Base-by-base conservation (phyloP, 2,797 vertebrate genomes). In the Enteromius radiatus region DNA sequence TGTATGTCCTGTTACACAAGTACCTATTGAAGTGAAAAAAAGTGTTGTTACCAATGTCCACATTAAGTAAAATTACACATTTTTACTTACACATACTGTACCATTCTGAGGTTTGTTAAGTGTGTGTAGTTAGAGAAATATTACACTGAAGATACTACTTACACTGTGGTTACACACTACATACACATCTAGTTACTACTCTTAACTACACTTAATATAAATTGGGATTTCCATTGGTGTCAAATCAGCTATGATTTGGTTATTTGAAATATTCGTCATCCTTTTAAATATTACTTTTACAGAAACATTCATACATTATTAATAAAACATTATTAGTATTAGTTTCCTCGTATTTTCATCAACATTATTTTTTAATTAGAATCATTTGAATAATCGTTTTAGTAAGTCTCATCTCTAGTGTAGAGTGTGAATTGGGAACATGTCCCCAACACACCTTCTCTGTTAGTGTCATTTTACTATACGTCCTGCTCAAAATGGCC, bases 391-490 rank as follows among this genome's bases (percentile, higher is more conserved):
- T 23, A 15, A 12, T 43, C 12, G 0, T 43, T 43, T n/a, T 68
- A 23, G 38, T 26, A 12, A 43, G 67, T 2, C 4, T 9, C 8
- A 47, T 31, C 26, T 26, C 8, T 28, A 12, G 45, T 52, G 31
- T 38, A 28, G 14, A 69, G 10, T 69, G 1, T 17, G 15, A 31
- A 12, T 31, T 59, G 26, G 36, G 1, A 69, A 54, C 17, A 7
- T 0, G 1, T 28, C 68, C 23, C 5, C 1, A 23, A 21, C 43
- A 21, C 86, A 67, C 67, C 52, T 54, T 45, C 76, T 76, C 70
- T 83, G 36, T 78, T 52, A 84, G 76, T 78, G 83, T 69, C 28
- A 21, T 65, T 80, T 80, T 76, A 81, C 71, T 59, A 28, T 49
- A 47, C 74, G 7, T 68, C 81, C 52, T 78, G 63, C 31, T 76